Base-by-base conservation (phyloP, 2,797 vertebrate genomes). In the Sebastes itinus region DNA sequence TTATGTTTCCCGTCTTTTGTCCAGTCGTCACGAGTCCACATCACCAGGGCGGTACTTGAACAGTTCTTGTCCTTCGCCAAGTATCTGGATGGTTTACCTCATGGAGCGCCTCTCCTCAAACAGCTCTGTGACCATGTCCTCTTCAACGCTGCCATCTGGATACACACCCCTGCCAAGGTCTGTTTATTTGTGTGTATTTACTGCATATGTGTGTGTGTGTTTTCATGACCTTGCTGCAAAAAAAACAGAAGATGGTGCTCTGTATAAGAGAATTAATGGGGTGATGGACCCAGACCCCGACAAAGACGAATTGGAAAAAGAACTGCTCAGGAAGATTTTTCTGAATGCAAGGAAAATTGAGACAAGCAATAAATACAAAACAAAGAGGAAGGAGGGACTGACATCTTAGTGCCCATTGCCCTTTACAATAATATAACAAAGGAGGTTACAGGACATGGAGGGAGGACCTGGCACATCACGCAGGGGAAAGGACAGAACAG, bases 11-110 rank as follows among this genome's bases (percentile, higher is more conserved):
- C 12, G 2, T 78, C 55, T 35, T 72, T 58, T 33, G 20, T 82
- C 20, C 86, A 99, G 99, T 99, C 99, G 5, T 99, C 98, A 23
- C 96, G 99, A 81, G 95, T 98, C 84, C 99, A 99, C 92, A 98
- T 99, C 95, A 98, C 98, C 75, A 95, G 98, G 93, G 98, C 98
- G 0, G 99, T 99, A 49, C 92, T 99, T 85, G 99, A 99, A 84
- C 99, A 99, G 76, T 99, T 99, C 94, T 94, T 99, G 86, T 99
- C 98, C 58, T 99, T 99, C 84, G 98, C 98, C 49, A 99, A 99
- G 89, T 99, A 99, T 92, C 96, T 99, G 77, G 99, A 99, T 80
- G 98, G 98, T 63, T 95, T 99, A 86, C 97, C 97, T 78, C 98
- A 99, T 27, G 99, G 99, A 74, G 99, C 98, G 56, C 98, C 99